Evolutionary conservation across 2,888 invertebrate genomes (phyloP).

Genomic region (Leptura quadrifasciata): DNA sequence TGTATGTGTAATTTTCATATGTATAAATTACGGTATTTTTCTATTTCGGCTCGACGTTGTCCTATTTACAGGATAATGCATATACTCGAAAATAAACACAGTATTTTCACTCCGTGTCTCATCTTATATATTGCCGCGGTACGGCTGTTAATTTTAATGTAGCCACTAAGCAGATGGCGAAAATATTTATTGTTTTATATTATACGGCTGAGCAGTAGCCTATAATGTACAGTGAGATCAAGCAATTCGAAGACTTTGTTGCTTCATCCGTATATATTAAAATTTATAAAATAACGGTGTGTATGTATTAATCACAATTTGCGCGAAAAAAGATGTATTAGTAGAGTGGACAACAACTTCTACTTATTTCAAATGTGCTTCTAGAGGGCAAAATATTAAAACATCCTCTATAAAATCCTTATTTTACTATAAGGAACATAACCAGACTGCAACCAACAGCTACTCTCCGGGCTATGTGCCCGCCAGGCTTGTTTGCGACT

Average conservation of each 20-base stretch:
- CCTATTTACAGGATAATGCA: conserved; percentile 51
- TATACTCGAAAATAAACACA: conserved; percentile 44
- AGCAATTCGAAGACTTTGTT: not conserved
- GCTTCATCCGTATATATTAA: not conserved
- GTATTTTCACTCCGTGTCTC: conserved; percentile 31
- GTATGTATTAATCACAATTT: too few relatives aligned
- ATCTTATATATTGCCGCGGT: conserved; percentile 21
- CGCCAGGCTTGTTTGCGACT: too few relatives aligned
- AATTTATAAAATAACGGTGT: too few relatives aligned
- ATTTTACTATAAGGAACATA: too few relatives aligned
- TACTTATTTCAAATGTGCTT: too few relatives aligned
- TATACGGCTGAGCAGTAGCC: not conserved
- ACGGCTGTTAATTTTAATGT: conserved; percentile 20
- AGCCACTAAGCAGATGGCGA: conserved; percentile 24
- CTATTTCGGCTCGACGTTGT: conserved; percentile 50
- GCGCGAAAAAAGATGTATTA: too few relatives aligned
- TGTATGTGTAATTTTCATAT: conserved; percentile 21
- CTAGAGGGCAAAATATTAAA: too few relatives aligned
- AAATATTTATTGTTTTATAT: conserved; percentile 30
- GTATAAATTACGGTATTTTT: conserved; percentile 47
- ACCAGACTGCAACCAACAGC: too few relatives aligned
- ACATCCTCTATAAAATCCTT: too few relatives aligned
- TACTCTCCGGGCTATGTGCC: too few relatives aligned
- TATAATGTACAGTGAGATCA: not conserved
- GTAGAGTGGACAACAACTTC: too few relatives aligned